A percentile compares a stretch with the other conserved stretches of the same genome.
Evolutionary conservation across 2,113 vertebrate species (phyloP).

Genomic region (Polyodon spathula): DNA sequence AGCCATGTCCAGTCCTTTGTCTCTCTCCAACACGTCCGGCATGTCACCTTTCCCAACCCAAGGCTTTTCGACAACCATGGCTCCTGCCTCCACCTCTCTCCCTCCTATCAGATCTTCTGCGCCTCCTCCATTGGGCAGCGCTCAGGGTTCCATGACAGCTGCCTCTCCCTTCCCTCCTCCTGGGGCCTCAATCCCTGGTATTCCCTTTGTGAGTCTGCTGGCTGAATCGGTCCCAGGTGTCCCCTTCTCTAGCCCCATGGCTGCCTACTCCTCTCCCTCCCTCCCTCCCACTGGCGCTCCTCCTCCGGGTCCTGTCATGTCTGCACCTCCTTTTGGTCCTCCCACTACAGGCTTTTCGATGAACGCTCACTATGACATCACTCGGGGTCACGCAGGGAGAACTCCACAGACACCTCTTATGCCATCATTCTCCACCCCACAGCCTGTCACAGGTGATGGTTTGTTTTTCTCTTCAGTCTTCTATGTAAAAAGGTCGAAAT

Average conservation of each 20-base stretch:
- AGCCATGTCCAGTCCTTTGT: slow-evolving; percentile 45
- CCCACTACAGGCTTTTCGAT: slow-evolving; percentile 69
- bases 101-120: slow-evolving; percentile 33
- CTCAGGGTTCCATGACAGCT: slow-evolving; percentile 25
- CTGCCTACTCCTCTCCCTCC: slow-evolving; percentile 21
- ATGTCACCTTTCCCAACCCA: slow-evolving; percentile 34
- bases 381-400: slow-evolving; percentile 82
- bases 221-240: slow-evolving; percentile 14
- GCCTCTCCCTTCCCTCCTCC: slow-evolving; percentile 13
- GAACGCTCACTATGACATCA: slow-evolving; percentile 76
- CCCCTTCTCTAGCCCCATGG: slow-evolving; percentile 31
- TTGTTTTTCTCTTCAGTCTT: not conserved
- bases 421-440: slow-evolving; percentile 69
- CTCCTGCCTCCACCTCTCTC: slow-evolving; percentile 29
- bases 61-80: slow-evolving; percentile 34
- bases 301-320: slow-evolving; percentile 30
- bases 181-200: slow-evolving; percentile 15
- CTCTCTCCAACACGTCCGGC: slow-evolving; percentile 29
- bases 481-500: not conserved
- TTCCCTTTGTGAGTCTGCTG: slow-evolving; percentile 10
- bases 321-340: slow-evolving; percentile 56
- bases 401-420: slow-evolving; percentile 88
- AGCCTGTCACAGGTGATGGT: slow-evolving; percentile 67
- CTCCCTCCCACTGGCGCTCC: slow-evolving; percentile 25
- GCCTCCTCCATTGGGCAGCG: slow-evolving; percentile 42